These are phyloP conservation scores for Lymantria dispar DNA, from an alignment of 2,888 invertebrate species.

Conservation along the genomic window DNA sequence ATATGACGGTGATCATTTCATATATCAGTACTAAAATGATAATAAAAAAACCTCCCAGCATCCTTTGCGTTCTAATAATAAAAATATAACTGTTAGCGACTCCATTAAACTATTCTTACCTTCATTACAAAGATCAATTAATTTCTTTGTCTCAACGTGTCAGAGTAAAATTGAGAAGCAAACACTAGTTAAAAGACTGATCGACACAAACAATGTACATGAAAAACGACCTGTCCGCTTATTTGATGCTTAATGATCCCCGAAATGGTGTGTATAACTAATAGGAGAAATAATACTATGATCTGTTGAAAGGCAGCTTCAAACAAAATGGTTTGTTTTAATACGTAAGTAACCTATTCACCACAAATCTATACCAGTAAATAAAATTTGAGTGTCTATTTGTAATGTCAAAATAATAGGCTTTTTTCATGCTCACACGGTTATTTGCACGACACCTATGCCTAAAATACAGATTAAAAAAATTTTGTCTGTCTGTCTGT, in stretches of 20 bases:
- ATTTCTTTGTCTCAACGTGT: slow-evolving; percentile 79
- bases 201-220: slow-evolving; percentile 63
- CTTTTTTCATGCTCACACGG: too few relatives aligned
- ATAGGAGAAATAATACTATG: slow-evolving; percentile 58
- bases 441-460: too few relatives aligned
- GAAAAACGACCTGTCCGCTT: slow-evolving; percentile 67
- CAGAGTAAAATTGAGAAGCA: slow-evolving; percentile 79
- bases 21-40: too few relatives aligned
- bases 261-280: slow-evolving; percentile 62
- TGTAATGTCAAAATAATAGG: too few relatives aligned
- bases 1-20: too few relatives aligned
- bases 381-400: too few relatives aligned
- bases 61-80: not conserved
- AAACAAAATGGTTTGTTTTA: not conserved
- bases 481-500: too few relatives aligned
- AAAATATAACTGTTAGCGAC: slow-evolving; percentile 18
- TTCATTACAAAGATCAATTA: slow-evolving; percentile 78
- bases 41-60: too few relatives aligned
- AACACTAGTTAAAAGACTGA: slow-evolving; percentile 65
- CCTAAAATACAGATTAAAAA: too few relatives aligned
- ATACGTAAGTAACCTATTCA: too few relatives aligned
- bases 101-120: slow-evolving; percentile 65
- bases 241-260: slow-evolving; percentile 69
- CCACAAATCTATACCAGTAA: too few relatives aligned
- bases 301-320: slow-evolving; percentile 27